Percentiles rank a stretch among this genome's conserved stretches.
Evolutionary conservation across 2,113 vertebrate species (phyloP).

Genomic region (Rhinogobius similis): DNA sequence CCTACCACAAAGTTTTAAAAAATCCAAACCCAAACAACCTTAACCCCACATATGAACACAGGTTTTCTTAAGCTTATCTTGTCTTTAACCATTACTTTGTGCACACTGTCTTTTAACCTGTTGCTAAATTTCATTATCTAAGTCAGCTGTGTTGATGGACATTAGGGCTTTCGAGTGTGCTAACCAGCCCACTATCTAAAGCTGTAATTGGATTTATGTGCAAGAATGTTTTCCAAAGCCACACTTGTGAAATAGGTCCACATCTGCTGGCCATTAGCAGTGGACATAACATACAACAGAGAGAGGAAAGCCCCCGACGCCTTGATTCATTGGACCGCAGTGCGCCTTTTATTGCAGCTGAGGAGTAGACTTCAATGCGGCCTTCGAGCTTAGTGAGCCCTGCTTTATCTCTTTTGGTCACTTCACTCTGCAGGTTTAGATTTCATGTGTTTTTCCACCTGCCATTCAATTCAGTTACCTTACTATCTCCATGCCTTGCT

Average conservation of each 20-base stretch:
- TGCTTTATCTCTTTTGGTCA: slow-evolving; percentile 52
- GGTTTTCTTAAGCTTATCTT: slow-evolving; percentile 43
- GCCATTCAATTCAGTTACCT: slow-evolving; percentile 19
- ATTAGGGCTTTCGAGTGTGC: slow-evolving; percentile 44
- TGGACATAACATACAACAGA: slow-evolving; percentile 75
- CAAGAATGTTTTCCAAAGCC: slow-evolving; percentile 79
- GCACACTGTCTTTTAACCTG: slow-evolving; percentile 41
- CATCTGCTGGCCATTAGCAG: slow-evolving; percentile 80
- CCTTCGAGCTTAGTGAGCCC: slow-evolving; percentile 29
- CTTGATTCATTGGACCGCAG: slow-evolving; percentile 75
- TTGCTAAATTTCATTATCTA: slow-evolving; percentile 54
- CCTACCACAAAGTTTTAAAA: slow-evolving; percentile 6
- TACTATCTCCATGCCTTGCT: slow-evolving; percentile 1
- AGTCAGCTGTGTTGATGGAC: slow-evolving; percentile 45
- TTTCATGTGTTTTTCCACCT: slow-evolving; percentile 23
- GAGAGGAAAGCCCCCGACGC: slow-evolving; percentile 75
- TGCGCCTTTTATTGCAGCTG: slow-evolving; percentile 70
- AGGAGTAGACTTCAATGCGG: slow-evolving; percentile 46
- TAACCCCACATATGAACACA: slow-evolving; percentile 34
- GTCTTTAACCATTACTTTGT: slow-evolving; percentile 22
- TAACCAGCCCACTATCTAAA: slow-evolving; percentile 36
- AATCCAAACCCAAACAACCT: slow-evolving; percentile 48
- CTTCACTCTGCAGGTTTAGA: slow-evolving; percentile 20
- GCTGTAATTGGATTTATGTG: slow-evolving; percentile 79
- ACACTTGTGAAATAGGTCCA: slow-evolving; percentile 80